Conservation (phyloP, 2,797 vertebrate species). For the Propithecus deckenii region DNA sequence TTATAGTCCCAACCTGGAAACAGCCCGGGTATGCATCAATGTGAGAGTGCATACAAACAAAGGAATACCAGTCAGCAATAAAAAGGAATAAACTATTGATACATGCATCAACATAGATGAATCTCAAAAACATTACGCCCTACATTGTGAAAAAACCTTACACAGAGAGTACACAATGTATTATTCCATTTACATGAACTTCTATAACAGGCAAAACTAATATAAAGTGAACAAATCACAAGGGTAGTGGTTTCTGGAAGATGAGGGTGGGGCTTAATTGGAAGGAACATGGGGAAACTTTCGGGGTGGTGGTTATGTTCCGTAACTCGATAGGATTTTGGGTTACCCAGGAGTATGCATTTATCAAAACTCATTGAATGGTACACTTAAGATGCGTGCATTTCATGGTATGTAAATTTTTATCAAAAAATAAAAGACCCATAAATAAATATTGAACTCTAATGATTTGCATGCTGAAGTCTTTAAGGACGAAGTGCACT, state of each 20-base stretch:
- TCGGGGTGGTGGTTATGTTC: background rate
- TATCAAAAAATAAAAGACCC: background rate
- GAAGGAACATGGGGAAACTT: background rate
- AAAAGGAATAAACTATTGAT: background rate
- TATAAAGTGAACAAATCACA: background rate
- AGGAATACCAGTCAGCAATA: background rate
- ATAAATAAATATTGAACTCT: conserved; percentile 34
- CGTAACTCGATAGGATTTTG: background rate
- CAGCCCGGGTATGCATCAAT: background rate
- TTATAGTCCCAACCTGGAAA: background rate
- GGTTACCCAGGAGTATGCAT: background rate
- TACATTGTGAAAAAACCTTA: background rate
- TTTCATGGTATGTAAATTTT: background rate
- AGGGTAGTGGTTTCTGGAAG: background rate
- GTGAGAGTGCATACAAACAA: background rate
- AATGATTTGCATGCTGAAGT: background rate
- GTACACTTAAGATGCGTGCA: background rate
- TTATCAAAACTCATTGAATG: background rate
- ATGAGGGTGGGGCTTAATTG: background rate
- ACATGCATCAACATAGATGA: background rate
- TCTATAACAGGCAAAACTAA: background rate
- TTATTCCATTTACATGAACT: background rate
- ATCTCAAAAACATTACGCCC: background rate
- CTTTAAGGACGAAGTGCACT: background rate
- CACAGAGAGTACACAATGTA: background rate